Conservation (phyloP, 2,797 vertebrate genomes). For the Melanotaenia parkinsoni region DNA sequence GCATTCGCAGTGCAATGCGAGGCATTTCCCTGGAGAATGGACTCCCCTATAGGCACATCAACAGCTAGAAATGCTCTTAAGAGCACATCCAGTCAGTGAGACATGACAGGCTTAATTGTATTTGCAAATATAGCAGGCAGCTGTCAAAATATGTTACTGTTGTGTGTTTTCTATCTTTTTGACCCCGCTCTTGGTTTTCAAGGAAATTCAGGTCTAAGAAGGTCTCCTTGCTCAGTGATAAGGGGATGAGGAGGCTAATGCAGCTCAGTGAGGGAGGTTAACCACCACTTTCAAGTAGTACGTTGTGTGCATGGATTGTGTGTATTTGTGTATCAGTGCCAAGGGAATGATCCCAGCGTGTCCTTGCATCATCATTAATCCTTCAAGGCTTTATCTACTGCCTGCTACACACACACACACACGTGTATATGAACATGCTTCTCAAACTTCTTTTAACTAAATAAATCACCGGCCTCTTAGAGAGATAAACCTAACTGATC, state of each 20-base stretch:
- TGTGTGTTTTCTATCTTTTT: conserved; percentile 37
- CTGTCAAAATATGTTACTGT: conserved; percentile 30
- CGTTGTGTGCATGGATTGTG: conserved; percentile 29
- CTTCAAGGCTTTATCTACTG: conserved; percentile 50
- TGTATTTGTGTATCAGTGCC: conserved; percentile 18
- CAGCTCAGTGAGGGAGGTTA: conserved; percentile 57
- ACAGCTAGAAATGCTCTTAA: conserved; percentile 73
- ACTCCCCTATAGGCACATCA: conserved; percentile 74
- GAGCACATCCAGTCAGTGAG: conserved; percentile 45
- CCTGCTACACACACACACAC: conserved; percentile 43
- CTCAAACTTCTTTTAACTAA: conserved; percentile 9
- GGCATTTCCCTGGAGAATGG: conserved; percentile 60
- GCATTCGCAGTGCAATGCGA: conserved; percentile 50
- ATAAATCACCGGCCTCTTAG: not conserved
- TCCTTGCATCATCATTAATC: conserved; percentile 34
- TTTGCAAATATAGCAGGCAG: conserved; percentile 34
- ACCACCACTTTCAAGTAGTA: conserved; percentile 42
- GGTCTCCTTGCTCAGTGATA: conserved; percentile 56
- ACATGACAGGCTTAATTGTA: conserved; percentile 59
- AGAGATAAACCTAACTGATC: conserved; percentile 18
- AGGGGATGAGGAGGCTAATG: conserved; percentile 56
- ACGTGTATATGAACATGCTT: not conserved
- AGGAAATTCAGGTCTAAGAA: conserved; percentile 50
- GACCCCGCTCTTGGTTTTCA: conserved; percentile 56
- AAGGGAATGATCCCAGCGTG: conserved; percentile 32